These are phyloP conservation scores for Drosophila parvula DNA, from an alignment of 1,140 invertebrate genomes.

Conservation along the genomic window DNA sequence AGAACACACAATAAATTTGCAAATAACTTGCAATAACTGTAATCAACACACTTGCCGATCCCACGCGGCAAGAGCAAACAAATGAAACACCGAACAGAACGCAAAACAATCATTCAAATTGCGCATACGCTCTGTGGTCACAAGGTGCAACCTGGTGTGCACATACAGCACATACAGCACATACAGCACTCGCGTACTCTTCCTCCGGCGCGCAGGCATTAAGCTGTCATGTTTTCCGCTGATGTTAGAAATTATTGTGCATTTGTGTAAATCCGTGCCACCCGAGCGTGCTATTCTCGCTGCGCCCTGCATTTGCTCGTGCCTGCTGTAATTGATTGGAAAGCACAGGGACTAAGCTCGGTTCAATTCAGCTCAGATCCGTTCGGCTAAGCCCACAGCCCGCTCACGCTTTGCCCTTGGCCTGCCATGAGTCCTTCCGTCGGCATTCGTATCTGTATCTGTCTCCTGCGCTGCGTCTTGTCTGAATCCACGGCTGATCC, in stretches of 20 bases:
- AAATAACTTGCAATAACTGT: slow-evolving; percentile 80
- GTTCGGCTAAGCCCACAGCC: slow-evolving; percentile 4
- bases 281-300: slow-evolving; percentile 56
- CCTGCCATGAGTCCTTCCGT: slow-evolving; percentile 5
- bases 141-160: slow-evolving; percentile 35
- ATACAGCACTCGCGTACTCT: slow-evolving; percentile 11
- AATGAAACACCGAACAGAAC: slow-evolving; percentile 44
- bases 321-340: slow-evolving; percentile 72
- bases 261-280: slow-evolving; percentile 77
- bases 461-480: slow-evolving; percentile 15
- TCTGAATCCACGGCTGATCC: slow-evolving; percentile 7
- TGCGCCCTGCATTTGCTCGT: slow-evolving; percentile 44
- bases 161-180: slow-evolving; percentile 32
- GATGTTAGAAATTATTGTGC: slow-evolving; percentile 77
- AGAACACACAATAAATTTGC: slow-evolving; percentile 69
- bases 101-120: slow-evolving; percentile 81
- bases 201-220: slow-evolving; percentile 45
- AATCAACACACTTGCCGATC: slow-evolving; percentile 64
- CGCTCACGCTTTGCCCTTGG: slow-evolving; percentile 22
- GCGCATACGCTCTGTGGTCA: slow-evolving; percentile 72
- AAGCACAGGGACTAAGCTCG: slow-evolving; percentile 48
- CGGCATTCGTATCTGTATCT: slow-evolving; percentile 15
- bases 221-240: slow-evolving; percentile 68
- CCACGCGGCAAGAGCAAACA: slow-evolving; percentile 24
- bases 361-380: slow-evolving; percentile 4